Evolutionary conservation across 2,113 vertebrate genomes (phyloP).

Genomic region (Hypanus sabinus): DNA sequence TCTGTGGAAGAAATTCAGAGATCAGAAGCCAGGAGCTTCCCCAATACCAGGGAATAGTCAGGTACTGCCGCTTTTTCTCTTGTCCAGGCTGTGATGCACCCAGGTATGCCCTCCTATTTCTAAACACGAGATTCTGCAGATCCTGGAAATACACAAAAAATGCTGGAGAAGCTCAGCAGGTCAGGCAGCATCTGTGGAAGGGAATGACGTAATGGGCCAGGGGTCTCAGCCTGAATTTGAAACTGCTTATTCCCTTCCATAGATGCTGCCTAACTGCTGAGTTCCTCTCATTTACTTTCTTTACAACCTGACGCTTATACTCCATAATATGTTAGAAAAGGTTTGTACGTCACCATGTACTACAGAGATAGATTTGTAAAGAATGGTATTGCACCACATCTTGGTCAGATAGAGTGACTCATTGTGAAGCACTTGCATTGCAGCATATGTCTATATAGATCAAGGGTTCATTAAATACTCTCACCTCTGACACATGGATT

Average conservation of each 20-base stretch:
- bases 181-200: no score
- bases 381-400: no score
- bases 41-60: background rate
- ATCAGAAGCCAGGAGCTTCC: background rate
- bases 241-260: no score
- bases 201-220: no score
- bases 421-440: background rate
- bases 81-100: background rate
- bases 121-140: no score
- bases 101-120: background rate
- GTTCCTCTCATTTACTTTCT: background rate
- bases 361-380: no score
- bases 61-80: background rate
- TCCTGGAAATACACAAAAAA: no score
- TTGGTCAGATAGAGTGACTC: background rate
- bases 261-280: no score
- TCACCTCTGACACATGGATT: background rate
- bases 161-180: no score
- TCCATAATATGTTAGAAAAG: background rate
- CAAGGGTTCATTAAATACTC: background rate
- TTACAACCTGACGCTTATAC: background rate
- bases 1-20: background rate
- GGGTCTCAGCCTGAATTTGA: no score
- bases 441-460: background rate
- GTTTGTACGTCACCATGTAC: no score